phyloP scores from a whole-genome alignment of 2,888 invertebrate species.

The Macrophya annulata region DNA sequence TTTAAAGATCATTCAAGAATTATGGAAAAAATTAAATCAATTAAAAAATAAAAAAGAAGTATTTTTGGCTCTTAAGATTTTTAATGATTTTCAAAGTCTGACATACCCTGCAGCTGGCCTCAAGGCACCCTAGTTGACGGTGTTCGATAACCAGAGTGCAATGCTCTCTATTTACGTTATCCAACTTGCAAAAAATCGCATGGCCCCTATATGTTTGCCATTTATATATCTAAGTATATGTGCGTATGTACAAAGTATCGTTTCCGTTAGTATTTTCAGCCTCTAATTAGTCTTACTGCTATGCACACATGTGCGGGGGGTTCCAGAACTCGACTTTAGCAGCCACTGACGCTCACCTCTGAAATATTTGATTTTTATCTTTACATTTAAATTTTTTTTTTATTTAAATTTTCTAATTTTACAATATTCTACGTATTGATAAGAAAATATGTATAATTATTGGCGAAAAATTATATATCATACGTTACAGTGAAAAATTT shows the following conservation, averaged over 20 bases:
- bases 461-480: no score
- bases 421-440: no score
- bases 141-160: conserved; percentile 7
- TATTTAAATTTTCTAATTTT: neutral
- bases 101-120: neutral
- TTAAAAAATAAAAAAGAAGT: no score
- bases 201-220: conserved; percentile 7
- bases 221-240: neutral
- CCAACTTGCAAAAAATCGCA: neutral
- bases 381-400: neutral
- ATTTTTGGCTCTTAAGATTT: no score
- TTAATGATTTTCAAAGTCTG: neutral
- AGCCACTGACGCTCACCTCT: neutral
- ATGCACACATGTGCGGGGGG: neutral
- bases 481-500: no score
- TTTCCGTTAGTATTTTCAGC: neutral
- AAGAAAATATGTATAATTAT: no score
- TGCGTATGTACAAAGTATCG: no score
- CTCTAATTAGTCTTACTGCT: neutral
- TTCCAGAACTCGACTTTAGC: neutral
- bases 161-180: neutral
- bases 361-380: neutral
- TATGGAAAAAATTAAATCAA: no score
- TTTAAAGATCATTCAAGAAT: no score
- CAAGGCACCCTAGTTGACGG: neutral